Evolutionary conservation across 2,888 invertebrate genomes (phyloP), one percentile per base, ranked within the genome.

Genomic region (Xestia sexstrigata): DNA sequence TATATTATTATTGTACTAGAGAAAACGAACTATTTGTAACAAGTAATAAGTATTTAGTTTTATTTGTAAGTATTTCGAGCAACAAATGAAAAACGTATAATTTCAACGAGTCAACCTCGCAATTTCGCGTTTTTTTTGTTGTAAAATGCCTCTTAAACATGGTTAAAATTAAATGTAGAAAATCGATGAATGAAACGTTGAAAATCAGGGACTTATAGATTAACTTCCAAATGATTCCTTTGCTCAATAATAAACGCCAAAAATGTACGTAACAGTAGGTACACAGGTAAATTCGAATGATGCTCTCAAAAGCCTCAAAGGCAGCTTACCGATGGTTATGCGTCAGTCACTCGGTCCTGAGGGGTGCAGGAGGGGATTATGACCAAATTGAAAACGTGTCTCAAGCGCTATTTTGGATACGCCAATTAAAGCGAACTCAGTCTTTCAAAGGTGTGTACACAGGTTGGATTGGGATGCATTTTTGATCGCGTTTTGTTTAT

Each of bases 351-450:
- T 30, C 60, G 17, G 55, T 55, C 66, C 72, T 79, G 66, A 79
- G 76, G 81, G 72, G 85, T 71, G 67, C 69, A 74, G 70, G 74
- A 78, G 74, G 77, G 80, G 90, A 90, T 90, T 89, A 89, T 82
- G 78, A 71, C 70, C 72, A 84, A 91, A 90, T 90, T 91, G 90
- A 87, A 89, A 86, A 91, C 91, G 90, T 91, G 90, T 89, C 87
- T 87, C 82, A 69, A 81, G 70, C 81, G 82, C 70, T 81, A 83
- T 83, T 89, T 89, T 84, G 78, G 82, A 55, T 82, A 79, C 74
- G 80, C 79, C 85, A 89, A 89, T 89, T 89, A 89, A 86, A 82
- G 42, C 13, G 76, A 83, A 81, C 80, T 84, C 74, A 78, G 79
- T 79, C 60, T 82, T 79, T 81, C 77, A 71, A 71, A 70, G 62